Base-by-base conservation (phyloP, 1,140 invertebrate genomes). In the Drosophila sp. region DNA sequence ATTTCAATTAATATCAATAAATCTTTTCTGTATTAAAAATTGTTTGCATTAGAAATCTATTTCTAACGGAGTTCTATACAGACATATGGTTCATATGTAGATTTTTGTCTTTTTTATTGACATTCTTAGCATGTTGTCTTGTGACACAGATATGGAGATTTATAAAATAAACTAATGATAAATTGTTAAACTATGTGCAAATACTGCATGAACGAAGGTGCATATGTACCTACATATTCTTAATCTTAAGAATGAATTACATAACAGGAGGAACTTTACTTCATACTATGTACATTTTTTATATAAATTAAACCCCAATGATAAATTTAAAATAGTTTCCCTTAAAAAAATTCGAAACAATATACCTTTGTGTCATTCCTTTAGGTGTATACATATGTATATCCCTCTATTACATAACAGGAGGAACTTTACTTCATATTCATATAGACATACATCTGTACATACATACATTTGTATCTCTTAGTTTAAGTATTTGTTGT, bases 401-500 rank as follows among this genome's bases (percentile, higher is more conserved):
- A 17, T 17, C 17, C 17, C 17, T 0, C 17, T 17, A 17, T 38
- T 38, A 25, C 4, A 38, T 40, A 38, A 38, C 35, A 10, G 7
- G 10, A 38, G 35, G 10, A 38, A 11, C 35, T 38, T 38, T 11
- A 38, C 35, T 1, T 38, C 35, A 27, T 5, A 40, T 40, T 70
- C 17, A 29, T 38, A 68, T 23, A 32, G 33, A 60, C 25, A 6
- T 32, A 64, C 27, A 27, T 35, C n/a, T 4, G 10, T 40, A 40
- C 58, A 44, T 32, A 35, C 54, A 38, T 58, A 40, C 29, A 40
- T 29, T 17, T 54, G 32, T 17, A 30, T 38, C 11, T 54, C 17
- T 25, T 29, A 40, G 38, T 8, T 38, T 25, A 62, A 30, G n/a
- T 63, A 63, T 30, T 62, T 60, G 65, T 63, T 82, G 58, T 62